A percentile compares a stretch with the other conserved stretches of the same genome.
These are phyloP conservation scores for Leptobrachium ailaonicum DNA, from an alignment of 2,113 vertebrate genomes.

Conservation along the genomic window DNA sequence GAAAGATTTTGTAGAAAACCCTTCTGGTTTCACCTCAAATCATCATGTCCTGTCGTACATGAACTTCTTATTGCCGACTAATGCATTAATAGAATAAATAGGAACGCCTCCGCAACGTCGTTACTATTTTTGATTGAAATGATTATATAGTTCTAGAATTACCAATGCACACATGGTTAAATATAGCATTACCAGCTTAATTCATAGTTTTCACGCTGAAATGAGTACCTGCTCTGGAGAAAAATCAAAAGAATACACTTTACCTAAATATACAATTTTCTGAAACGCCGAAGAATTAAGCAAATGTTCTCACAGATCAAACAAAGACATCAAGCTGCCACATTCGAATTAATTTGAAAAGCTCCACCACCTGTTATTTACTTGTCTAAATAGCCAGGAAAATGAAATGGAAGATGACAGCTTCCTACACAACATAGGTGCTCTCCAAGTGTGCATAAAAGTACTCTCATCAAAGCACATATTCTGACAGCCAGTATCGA, in stretches of 20 bases:
- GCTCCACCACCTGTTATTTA: constrained; percentile 30
- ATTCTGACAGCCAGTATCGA: background rate
- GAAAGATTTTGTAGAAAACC: too few species aligned
- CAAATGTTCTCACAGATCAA: constrained; percentile 22
- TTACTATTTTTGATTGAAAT: too few species aligned
- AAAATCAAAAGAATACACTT: background rate
- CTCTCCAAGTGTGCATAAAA: background rate
- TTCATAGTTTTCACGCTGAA: background rate
- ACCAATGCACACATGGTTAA: too few species aligned
- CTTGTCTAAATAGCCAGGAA: constrained; percentile 13
- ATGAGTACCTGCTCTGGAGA: background rate
- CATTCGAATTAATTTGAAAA: constrained; percentile 20
- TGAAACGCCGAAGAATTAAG: background rate
- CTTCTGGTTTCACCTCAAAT: too few species aligned
- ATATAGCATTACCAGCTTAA: background rate
- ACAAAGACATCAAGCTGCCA: constrained; percentile 26
- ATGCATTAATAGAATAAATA: too few species aligned
- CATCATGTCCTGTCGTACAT: too few species aligned
- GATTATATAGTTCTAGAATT: too few species aligned
- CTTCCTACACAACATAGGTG: constrained; percentile 41
- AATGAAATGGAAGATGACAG: constrained; percentile 8
- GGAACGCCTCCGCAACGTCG: too few species aligned
- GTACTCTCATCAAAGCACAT: constrained; percentile 1
- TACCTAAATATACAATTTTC: constrained; percentile 3
- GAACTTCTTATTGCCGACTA: too few species aligned